These are phyloP conservation scores for Metaphire vulgaris DNA, from an alignment of 1,140 invertebrate species.

Conservation along the genomic window DNA sequence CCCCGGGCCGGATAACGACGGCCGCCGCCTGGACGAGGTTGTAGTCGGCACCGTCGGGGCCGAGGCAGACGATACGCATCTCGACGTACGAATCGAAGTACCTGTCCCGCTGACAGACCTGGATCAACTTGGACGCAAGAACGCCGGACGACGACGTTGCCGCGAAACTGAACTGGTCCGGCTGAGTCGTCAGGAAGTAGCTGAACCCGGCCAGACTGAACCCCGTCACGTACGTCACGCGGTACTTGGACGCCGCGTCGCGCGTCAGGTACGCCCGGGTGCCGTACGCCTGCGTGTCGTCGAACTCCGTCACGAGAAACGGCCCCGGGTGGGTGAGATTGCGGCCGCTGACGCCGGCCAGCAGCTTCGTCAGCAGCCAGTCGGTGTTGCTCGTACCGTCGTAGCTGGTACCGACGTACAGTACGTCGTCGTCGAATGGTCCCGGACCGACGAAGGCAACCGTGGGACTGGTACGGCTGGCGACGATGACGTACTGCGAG, in stretches of 20 bases:
- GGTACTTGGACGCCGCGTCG: neutral
- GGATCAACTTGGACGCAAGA: slow-evolving; percentile 86
- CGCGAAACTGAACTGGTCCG: slow-evolving; percentile 52
- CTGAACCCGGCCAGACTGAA: slow-evolving; percentile 91
- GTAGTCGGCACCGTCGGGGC: slow-evolving; percentile 54
- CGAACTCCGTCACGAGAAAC: neutral
- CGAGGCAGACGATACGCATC: slow-evolving; percentile 87
- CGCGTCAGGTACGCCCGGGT: neutral
- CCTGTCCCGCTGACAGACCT: slow-evolving; percentile 92
- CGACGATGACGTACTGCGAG: neutral
- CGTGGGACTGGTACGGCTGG: neutral
- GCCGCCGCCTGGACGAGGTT: slow-evolving; percentile 49
- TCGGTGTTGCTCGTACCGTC: neutral
- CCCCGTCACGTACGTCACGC: slow-evolving; percentile 87
- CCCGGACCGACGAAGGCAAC: slow-evolving; percentile 9
- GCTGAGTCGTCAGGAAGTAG: slow-evolving; percentile 91
- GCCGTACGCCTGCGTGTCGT: neutral
- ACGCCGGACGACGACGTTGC: slow-evolving; percentile 66
- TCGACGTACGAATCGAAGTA: slow-evolving; percentile 97
- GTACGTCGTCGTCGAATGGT: neutral
- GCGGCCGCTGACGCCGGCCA: neutral
- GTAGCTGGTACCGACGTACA: neutral
- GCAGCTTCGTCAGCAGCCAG: neutral
- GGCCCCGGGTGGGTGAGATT: neutral
- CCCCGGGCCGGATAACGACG: slow-evolving; percentile 61